Conservation (phyloP, 2,797 vertebrate species). For the Enteromius viviparus region DNA sequence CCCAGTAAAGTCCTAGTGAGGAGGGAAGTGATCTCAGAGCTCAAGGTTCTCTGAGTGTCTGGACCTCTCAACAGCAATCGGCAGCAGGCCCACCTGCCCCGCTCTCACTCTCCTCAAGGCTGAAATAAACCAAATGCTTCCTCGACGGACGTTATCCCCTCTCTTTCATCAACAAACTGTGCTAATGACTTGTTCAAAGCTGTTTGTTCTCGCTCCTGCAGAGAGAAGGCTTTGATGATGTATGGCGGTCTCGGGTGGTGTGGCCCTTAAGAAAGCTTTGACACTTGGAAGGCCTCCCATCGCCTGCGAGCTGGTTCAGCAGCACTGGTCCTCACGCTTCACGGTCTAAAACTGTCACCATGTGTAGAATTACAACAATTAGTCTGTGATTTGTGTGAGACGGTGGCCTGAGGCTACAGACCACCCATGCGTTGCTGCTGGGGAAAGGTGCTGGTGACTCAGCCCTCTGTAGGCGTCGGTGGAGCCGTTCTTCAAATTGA, state of each 20-base stretch:
- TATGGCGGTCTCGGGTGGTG: slow-evolving; percentile 70
- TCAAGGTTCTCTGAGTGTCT: slow-evolving; percentile 53
- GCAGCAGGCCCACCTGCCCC: slow-evolving; percentile 47
- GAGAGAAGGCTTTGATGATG: slow-evolving; percentile 54
- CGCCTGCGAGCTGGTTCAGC: slow-evolving; percentile 44
- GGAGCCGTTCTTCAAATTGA: slow-evolving; percentile 35
- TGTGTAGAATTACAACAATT: slow-evolving; percentile 71
- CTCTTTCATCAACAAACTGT: slow-evolving; percentile 55
- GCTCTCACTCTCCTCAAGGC: slow-evolving; percentile 46
- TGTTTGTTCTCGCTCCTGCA: slow-evolving; percentile 27
- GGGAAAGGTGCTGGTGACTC: slow-evolving; percentile 42
- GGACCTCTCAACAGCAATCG: slow-evolving; percentile 56
- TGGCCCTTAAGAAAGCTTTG: slow-evolving; percentile 73
- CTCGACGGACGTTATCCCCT: slow-evolving; percentile 36
- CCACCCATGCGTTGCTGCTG: slow-evolving; percentile 58
- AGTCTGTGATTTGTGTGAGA: slow-evolving; percentile 71
- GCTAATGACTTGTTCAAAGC: slow-evolving; percentile 55
- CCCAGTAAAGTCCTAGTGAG: background rate
- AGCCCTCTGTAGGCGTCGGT: slow-evolving; percentile 37
- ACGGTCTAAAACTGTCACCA: slow-evolving; percentile 74
- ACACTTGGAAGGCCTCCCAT: slow-evolving; percentile 65
- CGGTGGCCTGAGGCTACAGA: slow-evolving; percentile 54
- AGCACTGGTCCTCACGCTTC: slow-evolving; percentile 58
- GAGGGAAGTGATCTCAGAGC: slow-evolving; percentile 51
- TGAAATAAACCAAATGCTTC: slow-evolving; percentile 55